Percentiles rank a stretch among this genome's conserved stretches.
phyloP scores from a whole-genome alignment of 1,140 invertebrate genomes.

The Drosophila ercepeae region DNA sequence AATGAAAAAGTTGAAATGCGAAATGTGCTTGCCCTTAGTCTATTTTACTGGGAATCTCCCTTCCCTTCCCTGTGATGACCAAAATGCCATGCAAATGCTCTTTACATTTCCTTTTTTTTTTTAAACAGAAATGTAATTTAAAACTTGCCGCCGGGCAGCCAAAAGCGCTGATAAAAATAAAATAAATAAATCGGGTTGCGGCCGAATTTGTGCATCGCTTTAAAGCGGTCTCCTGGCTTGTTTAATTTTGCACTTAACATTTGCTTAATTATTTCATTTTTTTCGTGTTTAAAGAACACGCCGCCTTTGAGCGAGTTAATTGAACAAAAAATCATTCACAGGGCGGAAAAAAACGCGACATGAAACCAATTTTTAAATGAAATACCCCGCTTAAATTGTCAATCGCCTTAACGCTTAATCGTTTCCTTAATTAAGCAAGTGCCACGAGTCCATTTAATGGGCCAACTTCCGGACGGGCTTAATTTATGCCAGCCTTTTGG shows the following conservation, averaged over 20 bases:
- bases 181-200: conserved; percentile 32
- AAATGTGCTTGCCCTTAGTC: conserved; percentile 49
- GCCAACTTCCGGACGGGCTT: not conserved
- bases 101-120: conserved; percentile 54
- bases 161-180: conserved; percentile 51
- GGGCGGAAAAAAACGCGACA: not conserved
- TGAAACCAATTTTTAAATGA: conserved; percentile 14
- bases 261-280: conserved; percentile 3
- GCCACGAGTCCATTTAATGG: conserved; percentile 13
- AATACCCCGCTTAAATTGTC: conserved; percentile 2
- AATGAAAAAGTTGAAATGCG: conserved; percentile 71
- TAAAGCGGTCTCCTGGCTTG: conserved; percentile 12
- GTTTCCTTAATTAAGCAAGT: conserved; percentile 26
- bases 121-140: conserved; percentile 70
- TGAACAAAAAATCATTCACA: not conserved
- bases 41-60: conserved; percentile 3
- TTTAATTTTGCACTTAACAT: conserved; percentile 1
- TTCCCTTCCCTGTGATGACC: not conserved
- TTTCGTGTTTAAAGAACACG: not conserved
- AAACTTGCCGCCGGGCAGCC: conserved; percentile 55
- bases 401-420: not conserved
- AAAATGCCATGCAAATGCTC: conserved; percentile 41
- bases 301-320: not conserved
- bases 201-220: conserved; percentile 9
- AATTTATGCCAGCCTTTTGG: conserved; percentile 15